phyloP scores from a whole-genome alignment of 2,888 invertebrate genomes.

The Ellobium chinense region DNA sequence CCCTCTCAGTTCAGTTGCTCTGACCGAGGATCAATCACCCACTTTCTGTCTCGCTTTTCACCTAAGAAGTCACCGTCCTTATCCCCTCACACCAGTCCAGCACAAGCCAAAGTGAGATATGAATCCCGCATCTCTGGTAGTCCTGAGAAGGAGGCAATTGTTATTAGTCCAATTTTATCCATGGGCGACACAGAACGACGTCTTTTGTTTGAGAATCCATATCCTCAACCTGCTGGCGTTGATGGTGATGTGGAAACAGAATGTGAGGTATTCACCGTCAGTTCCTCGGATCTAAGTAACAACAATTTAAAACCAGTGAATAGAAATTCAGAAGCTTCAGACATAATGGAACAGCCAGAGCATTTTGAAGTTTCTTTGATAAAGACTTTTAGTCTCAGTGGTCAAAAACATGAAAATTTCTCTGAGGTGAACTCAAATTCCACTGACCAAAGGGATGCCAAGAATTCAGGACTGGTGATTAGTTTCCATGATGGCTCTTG shows the following conservation, averaged over 20 bases:
- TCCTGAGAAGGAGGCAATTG: not conserved
- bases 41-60: constrained; percentile 27
- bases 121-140: not conserved
- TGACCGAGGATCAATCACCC: constrained; percentile 42
- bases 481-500: not conserved
- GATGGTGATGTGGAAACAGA: too few species aligned
- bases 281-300: too few species aligned
- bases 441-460: too few species aligned
- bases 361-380: not conserved
- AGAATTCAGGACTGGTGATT: not conserved
- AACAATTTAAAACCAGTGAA: not conserved
- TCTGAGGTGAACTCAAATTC: too few species aligned
- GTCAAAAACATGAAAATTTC: too few species aligned
- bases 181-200: too few species aligned
- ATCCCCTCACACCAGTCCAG: not conserved
- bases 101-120: too few species aligned
- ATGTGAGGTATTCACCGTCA: too few species aligned
- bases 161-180: too few species aligned
- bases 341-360: not conserved
- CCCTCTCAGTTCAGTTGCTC: constrained; percentile 4
- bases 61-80: not conserved
- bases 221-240: too few species aligned
- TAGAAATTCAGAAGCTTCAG: not conserved
- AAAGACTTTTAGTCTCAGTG: not conserved
- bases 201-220: too few species aligned